Percentiles rank a stretch among this genome's conserved stretches.
Evolutionary conservation across 2,888 invertebrate species (phyloP).

Genomic region (Gisinianus flammeolus): DNA sequence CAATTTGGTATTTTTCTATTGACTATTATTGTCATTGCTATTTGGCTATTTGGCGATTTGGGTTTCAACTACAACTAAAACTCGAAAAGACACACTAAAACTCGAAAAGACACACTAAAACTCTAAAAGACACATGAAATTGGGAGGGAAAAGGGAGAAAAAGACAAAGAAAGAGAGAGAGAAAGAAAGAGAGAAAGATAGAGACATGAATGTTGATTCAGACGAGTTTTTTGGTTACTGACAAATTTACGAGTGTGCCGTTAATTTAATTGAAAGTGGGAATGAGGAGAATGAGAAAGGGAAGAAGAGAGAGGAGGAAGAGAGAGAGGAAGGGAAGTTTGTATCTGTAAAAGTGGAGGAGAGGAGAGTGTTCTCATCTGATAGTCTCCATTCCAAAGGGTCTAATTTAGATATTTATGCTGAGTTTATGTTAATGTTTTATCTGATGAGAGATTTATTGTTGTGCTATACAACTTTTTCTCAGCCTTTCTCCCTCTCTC

Average conservation of each 20-base stretch:
- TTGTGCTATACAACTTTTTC: conserved; percentile 1
- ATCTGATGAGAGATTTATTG: conserved; percentile 42
- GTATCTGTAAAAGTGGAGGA: no score
- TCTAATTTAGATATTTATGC: conserved; percentile 43
- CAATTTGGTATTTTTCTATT: no score
- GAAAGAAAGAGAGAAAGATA: neutral
- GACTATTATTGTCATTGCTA: no score
- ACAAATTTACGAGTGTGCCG: conserved; percentile 36
- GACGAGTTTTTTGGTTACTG: conserved; percentile 17
- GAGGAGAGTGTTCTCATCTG: conserved; percentile 9
- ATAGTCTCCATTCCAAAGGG: conserved; percentile 31
- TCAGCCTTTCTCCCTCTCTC: neutral
- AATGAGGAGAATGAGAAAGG: neutral
- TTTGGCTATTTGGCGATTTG: no score
- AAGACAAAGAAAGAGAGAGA: neutral
- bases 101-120: no score
- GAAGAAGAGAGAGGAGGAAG: neutral
- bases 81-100: no score
- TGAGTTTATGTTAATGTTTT: conserved; percentile 42
- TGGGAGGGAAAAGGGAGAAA: neutral
- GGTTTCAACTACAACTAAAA: no score
- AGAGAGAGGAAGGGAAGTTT: no score
- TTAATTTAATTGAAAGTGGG: conserved; percentile 39
- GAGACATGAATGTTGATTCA: conserved; percentile 1
- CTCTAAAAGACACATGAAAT: neutral